Base-by-base conservation (phyloP, 2,888 invertebrate species). In the Xanthorhoe spadicearia region DNA sequence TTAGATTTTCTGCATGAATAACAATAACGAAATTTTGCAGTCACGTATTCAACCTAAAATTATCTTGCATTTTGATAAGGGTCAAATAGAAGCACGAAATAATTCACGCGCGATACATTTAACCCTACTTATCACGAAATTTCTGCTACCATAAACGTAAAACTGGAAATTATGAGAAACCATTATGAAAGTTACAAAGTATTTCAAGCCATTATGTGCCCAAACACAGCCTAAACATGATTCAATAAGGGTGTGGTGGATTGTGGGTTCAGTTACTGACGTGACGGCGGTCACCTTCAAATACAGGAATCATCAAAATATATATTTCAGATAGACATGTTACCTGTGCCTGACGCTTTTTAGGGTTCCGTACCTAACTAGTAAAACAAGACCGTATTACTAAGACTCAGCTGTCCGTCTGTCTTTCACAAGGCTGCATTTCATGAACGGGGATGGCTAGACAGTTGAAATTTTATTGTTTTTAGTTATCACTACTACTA, bases 171-270 rank as follows among this genome's bases (percentile, higher is more conserved):
- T 43, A 43, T 43, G 13, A 10, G 38, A 4, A 13, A 5, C 38
- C 38, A 43, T 43, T 43, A 43, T 43, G 2, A 43, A 43, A 48
- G 2, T 48, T 17, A 2, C 15, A 48, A 17, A 48, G 48, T 48
- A 48, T 48, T 17, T 17, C 7, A 48, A 48, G 48, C 13, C 48
- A 48, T 48, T 46, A 8, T 17, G 13, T 5, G 48, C 15, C 48
- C 48, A 48, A 48, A 48, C 48, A 43, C 38, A 43, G 13, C 13
- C 48, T 48, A 7, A 32, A 32, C 32, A 32, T 32, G 55, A 65
- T 64, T 70, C 70, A 70, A 70, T 62, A 64, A 53, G 64, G 70
- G 70, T 54, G 63, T 38, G 70, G 62, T 48, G 50, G 61, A 53
- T 64, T 64, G 62, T 48, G 50, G 61, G 58, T 64, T 64, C 38